These are phyloP conservation scores for Hippocampus guttulatus DNA, from an alignment of 2,113 vertebrate genomes.

Conservation along the genomic window DNA sequence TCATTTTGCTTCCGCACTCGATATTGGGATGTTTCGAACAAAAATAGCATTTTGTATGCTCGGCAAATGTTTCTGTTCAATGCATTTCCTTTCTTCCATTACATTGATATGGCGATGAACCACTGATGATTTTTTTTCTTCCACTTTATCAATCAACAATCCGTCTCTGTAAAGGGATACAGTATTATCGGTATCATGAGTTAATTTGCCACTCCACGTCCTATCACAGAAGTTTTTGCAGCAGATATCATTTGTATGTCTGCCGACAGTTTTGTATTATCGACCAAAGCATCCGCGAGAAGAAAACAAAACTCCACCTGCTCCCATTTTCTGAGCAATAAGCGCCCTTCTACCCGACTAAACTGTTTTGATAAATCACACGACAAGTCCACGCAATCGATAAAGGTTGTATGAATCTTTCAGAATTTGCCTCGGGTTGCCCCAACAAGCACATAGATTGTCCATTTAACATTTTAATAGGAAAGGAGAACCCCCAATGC, in stretches of 20 bases:
- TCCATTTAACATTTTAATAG: conserved; percentile 34
- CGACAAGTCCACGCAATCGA: conserved; percentile 18
- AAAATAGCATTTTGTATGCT: too few relatives aligned
- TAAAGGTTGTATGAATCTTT: conserved; percentile 34
- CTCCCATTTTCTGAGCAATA: conserved; percentile 5
- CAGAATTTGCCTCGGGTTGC: conserved; percentile 27
- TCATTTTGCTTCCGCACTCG: too few relatives aligned
- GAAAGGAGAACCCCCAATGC: conserved; percentile 19
- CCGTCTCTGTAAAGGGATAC: too few relatives aligned
- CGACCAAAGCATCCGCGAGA: conserved; percentile 20
- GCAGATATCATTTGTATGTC: conserved; percentile 10
- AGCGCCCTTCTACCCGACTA: background rate
- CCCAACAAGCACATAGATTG: conserved; percentile 20
- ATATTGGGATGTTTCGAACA: too few relatives aligned
- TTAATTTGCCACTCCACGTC: background rate
- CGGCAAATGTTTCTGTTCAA: too few relatives aligned
- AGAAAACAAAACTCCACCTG: conserved; percentile 17
- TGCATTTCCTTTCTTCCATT: too few relatives aligned
- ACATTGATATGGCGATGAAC: too few relatives aligned
- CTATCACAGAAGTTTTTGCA: conserved; percentile 21
- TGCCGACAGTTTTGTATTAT: conserved; percentile 26
- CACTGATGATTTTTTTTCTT: too few relatives aligned
- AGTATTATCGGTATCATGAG: background rate
- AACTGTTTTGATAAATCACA: conserved; percentile 21
- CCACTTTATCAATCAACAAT: too few relatives aligned